phyloP scores from a whole-genome alignment of 2,797 vertebrate genomes.

The Clarias pachynema region DNA sequence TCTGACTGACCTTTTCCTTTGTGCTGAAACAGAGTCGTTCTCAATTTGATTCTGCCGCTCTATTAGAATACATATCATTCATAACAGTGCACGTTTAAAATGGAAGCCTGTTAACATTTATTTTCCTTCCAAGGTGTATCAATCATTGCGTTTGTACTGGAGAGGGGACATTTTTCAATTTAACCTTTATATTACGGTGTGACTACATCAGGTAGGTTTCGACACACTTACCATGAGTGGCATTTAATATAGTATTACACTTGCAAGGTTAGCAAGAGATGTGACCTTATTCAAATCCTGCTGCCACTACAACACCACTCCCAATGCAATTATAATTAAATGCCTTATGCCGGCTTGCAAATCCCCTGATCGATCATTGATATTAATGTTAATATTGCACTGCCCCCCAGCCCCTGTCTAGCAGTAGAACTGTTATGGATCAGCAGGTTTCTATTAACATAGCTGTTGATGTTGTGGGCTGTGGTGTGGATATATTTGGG shows the following conservation, averaged over 20 bases:
- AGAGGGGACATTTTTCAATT: slow-evolving; percentile 93
- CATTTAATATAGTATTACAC: slow-evolving; percentile 98
- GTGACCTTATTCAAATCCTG: slow-evolving; percentile 99
- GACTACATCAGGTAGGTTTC: slow-evolving; percentile 83
- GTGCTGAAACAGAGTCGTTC: slow-evolving; percentile 72
- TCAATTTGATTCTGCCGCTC: slow-evolving; percentile 69
- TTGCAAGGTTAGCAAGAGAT: slow-evolving; percentile 86
- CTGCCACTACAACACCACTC: slow-evolving; percentile 76
- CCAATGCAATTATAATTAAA: slow-evolving; percentile 94
- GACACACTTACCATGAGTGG: slow-evolving; percentile 92
- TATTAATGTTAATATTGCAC: slow-evolving; percentile 87
- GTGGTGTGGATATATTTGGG: slow-evolving; percentile 80
- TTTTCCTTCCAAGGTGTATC: slow-evolving; percentile 84
- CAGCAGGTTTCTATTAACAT: slow-evolving; percentile 97
- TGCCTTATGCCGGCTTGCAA: slow-evolving; percentile 94
- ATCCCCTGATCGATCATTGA: slow-evolving; percentile 94
- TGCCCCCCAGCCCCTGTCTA: slow-evolving; percentile 89
- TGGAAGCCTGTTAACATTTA: slow-evolving; percentile 78
- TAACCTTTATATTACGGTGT: slow-evolving; percentile 85
- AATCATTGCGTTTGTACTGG: slow-evolving; percentile 85
- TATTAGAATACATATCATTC: slow-evolving; percentile 73
- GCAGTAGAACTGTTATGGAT: slow-evolving; percentile 87
- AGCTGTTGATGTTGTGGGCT: slow-evolving; percentile 81
- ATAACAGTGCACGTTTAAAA: slow-evolving; percentile 64
- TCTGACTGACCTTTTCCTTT: slow-evolving; percentile 75